phyloP scores from a whole-genome alignment of 2,113 vertebrate species.

The Saccopteryx leptura region DNA sequence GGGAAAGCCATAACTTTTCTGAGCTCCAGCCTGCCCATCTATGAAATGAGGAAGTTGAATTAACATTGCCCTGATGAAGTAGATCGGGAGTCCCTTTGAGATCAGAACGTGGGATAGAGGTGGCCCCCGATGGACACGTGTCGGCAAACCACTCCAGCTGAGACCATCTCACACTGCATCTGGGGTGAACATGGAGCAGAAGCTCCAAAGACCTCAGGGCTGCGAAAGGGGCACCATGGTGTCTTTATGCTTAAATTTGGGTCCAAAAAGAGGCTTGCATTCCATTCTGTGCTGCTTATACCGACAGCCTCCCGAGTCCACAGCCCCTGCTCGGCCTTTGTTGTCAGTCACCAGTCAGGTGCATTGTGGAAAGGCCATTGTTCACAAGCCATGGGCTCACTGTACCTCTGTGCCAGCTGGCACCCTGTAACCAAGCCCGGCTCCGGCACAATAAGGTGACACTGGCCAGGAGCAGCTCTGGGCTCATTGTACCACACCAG shows the following conservation, averaged over 20 bases:
- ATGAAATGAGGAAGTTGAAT: not conserved
- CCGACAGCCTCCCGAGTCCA: not conserved
- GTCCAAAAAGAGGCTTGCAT: not conserved
- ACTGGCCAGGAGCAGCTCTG: not conserved
- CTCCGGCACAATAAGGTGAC: not conserved
- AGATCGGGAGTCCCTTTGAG: not conserved
- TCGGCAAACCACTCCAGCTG: not conserved
- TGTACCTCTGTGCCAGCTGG: slow-evolving; percentile 33
- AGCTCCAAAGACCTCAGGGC: not conserved
- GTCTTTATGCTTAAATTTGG: not conserved
- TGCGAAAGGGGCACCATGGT: rapidly evolving
- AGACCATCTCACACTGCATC: not conserved
- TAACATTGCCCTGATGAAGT: rapidly evolving
- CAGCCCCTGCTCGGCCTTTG: not conserved
- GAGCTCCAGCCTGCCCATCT: not conserved
- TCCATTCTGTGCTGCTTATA: rapidly evolving
- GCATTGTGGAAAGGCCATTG: slow-evolving; percentile 9
- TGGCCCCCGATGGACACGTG: rapidly evolving
- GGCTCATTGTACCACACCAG: not conserved
- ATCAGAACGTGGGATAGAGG: not conserved
- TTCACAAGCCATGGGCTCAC: not conserved
- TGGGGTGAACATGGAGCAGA: not conserved
- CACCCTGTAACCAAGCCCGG: not conserved
- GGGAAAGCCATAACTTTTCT: not conserved
- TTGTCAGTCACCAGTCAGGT: not conserved